phyloP scores from a whole-genome alignment of 2,888 invertebrate species.

The Plusia festucae region DNA sequence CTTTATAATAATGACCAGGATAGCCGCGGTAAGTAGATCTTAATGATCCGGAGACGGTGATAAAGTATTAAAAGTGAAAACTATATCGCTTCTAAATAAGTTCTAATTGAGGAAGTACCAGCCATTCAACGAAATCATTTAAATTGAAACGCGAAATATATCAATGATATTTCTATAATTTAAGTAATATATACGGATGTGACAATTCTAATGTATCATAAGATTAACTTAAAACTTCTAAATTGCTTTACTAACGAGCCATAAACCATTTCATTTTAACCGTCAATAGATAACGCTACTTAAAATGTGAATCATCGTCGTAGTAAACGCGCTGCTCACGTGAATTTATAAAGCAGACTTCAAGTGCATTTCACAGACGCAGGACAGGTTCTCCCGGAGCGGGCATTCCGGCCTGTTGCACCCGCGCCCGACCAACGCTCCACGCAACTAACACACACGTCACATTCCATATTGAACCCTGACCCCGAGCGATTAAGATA shows the following conservation, averaged over 20 bases:
- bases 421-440: slow-evolving; percentile 61
- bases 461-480: slow-evolving; percentile 64
- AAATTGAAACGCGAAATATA: slow-evolving; percentile 23
- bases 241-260: slow-evolving; percentile 43
- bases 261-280: slow-evolving; percentile 35
- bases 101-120: slow-evolving; percentile 39
- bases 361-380: slow-evolving; percentile 77
- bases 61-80: slow-evolving; percentile 26
- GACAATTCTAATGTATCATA: slow-evolving; percentile 19
- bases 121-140: slow-evolving; percentile 21
- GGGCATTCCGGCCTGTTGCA: slow-evolving; percentile 82
- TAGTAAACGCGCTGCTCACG: slow-evolving; percentile 72
- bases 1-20: slow-evolving; percentile 15
- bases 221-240: slow-evolving; percentile 33
- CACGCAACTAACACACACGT: slow-evolving; percentile 46
- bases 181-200: slow-evolving; percentile 6
- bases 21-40: slow-evolving; percentile 7
- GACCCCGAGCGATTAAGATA: slow-evolving; percentile 70
- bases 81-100: slow-evolving; percentile 20
- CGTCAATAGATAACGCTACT: slow-evolving; percentile 56
- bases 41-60: slow-evolving; percentile 27
- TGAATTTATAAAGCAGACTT: slow-evolving; percentile 79
- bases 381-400: slow-evolving; percentile 83
- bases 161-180: slow-evolving; percentile 12
- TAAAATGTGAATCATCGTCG: slow-evolving; percentile 64